phyloP scores from a whole-genome alignment of 2,888 invertebrate species.

The Heliconius hortense region DNA sequence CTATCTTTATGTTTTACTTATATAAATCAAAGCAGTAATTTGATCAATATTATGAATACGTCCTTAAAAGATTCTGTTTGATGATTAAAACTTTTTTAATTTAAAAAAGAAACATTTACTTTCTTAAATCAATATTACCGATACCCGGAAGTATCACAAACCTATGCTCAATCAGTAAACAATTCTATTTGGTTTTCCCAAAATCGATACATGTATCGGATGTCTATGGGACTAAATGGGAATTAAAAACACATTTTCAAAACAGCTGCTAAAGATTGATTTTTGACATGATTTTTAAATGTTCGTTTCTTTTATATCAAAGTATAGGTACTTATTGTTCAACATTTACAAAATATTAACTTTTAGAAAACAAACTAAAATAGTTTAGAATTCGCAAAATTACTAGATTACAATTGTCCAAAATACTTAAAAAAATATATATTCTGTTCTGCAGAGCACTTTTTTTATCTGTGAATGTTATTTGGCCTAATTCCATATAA shows the following conservation, averaged over 20 bases:
- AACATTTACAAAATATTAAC: neutral
- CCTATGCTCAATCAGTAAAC: conserved; percentile 32
- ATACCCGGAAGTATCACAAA: conserved; percentile 38
- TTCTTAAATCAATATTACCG: conserved; percentile 25
- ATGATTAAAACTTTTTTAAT: neutral
- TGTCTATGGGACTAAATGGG: conserved; percentile 17
- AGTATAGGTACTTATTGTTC: neutral
- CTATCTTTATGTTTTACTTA: too few species aligned
- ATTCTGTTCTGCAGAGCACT: neutral
- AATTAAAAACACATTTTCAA: conserved; percentile 21
- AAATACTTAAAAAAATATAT: conserved; percentile 1
- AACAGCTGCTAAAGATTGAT: conserved; percentile 13
- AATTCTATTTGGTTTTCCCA: conserved; percentile 24
- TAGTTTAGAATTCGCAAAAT: neutral
- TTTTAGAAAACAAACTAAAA: neutral
- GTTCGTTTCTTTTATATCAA: neutral
- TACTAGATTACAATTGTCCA: neutral
- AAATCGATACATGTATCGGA: conserved; percentile 32
- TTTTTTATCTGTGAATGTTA: conserved; percentile 17
- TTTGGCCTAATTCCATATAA: conserved; percentile 33
- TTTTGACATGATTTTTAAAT: neutral
- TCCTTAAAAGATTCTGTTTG: neutral
- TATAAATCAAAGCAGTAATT: neutral
- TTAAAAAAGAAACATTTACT: neutral
- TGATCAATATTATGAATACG: neutral